phyloP scores from a whole-genome alignment of 1,140 invertebrate species.

The Ceratina calcarata region DNA sequence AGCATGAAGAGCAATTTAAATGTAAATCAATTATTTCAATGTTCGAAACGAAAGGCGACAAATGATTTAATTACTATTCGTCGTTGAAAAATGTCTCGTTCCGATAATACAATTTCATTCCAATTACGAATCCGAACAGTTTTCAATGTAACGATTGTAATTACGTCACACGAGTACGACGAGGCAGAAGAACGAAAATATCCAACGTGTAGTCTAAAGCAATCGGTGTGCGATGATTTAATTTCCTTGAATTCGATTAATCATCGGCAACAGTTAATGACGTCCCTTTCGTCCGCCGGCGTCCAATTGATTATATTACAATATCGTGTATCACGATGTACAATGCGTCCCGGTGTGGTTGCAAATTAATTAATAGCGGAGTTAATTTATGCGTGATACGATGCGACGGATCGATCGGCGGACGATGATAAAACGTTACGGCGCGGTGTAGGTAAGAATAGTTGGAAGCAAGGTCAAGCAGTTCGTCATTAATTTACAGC shows the following conservation, averaged over 20 bases:
- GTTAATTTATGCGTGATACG: constrained; percentile 41
- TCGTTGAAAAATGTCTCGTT: neutral
- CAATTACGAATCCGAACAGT: neutral
- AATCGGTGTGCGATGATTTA: neutral
- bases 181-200: neutral
- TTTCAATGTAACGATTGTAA: constrained; percentile 5
- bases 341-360: neutral
- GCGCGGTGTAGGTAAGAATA: neutral
- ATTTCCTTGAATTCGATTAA: constrained; percentile 3
- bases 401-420: constrained; percentile 54
- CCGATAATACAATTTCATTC: neutral
- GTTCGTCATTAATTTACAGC: constrained; percentile 42
- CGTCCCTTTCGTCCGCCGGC: neutral
- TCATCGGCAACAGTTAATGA: constrained; percentile 18
- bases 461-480: constrained; percentile 30
- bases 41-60: neutral
- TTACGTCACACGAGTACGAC: neutral
- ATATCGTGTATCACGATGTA: constrained; percentile 3
- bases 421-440: constrained; percentile 53
- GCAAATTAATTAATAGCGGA: constrained; percentile 43
- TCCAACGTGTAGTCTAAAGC: neutral
- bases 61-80: neutral
- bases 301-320: constrained; percentile 27
- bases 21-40: constrained; percentile 1
- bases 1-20: neutral